Percentiles rank a stretch among this genome's conserved stretches.
phyloP scores from a whole-genome alignment of 2,797 vertebrate genomes.

The Parauchenoglanis punctatus region DNA sequence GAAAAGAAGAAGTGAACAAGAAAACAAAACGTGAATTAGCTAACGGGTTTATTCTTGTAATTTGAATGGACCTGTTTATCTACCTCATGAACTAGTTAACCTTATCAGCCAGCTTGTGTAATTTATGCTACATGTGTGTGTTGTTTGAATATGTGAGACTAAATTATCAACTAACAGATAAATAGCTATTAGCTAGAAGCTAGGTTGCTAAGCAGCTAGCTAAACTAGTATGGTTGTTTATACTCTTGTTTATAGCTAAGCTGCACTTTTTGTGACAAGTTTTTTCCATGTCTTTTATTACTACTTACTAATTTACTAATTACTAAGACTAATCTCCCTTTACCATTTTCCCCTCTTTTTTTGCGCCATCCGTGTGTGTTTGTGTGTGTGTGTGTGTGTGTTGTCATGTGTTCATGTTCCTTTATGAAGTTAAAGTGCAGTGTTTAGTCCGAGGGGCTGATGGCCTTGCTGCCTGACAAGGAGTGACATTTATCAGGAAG shows the following conservation, averaged over 20 bases:
- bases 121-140: neutral
- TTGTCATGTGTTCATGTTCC: neutral
- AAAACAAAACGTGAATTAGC: neutral
- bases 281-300: neutral
- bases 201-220: neutral
- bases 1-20: neutral
- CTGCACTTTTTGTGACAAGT: neutral
- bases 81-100: neutral
- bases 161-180: neutral
- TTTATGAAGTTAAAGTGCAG: slow-evolving; percentile 40
- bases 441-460: slow-evolving; percentile 44
- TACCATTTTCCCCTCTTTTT: neutral
- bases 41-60: neutral
- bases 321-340: neutral
- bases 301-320: neutral
- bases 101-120: neutral
- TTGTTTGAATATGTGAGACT: neutral
- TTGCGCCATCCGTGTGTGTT: slow-evolving; percentile 43
- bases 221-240: neutral
- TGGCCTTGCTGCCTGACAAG: slow-evolving; percentile 61
- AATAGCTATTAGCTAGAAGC: neutral
- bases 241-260: neutral
- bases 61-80: neutral
- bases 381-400: neutral
- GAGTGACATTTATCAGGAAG: slow-evolving; percentile 66